Conservation (phyloP, 2,888 invertebrate genomes). For the Aproaerema taeniolella region DNA sequence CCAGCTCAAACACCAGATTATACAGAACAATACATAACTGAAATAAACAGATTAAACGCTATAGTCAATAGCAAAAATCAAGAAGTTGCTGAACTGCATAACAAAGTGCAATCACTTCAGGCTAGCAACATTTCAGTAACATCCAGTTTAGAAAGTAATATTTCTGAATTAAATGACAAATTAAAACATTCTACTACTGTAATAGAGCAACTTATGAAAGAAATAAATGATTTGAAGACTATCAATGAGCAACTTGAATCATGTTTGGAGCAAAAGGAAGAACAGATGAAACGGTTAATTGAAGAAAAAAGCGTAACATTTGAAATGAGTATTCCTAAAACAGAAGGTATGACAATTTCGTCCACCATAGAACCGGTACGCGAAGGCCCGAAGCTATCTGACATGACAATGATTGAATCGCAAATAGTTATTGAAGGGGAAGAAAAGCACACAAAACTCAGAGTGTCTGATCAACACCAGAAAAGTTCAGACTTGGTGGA, state of each 20-base stretch:
- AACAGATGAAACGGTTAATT: slow-evolving; percentile 50
- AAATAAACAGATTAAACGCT: slow-evolving; percentile 76
- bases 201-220: slow-evolving; percentile 32
- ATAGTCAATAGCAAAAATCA: slow-evolving; percentile 66
- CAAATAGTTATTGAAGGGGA: slow-evolving; percentile 53
- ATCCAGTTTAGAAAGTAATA: slow-evolving; percentile 41
- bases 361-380: slow-evolving; percentile 61
- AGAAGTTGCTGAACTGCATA: slow-evolving; percentile 54
- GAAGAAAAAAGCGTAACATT: slow-evolving; percentile 57
- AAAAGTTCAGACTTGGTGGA: slow-evolving; percentile 25
- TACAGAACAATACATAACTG: slow-evolving; percentile 68
- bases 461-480: slow-evolving; percentile 35
- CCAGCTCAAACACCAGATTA: slow-evolving; percentile 46
- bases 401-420: slow-evolving; percentile 53
- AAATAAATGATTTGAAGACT: slow-evolving; percentile 35
- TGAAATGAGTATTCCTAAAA: slow-evolving; percentile 71
- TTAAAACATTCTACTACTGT: slow-evolving; percentile 30
- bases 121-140: slow-evolving; percentile 32
- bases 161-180: slow-evolving; percentile 50
- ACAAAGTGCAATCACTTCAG: slow-evolving; percentile 42
- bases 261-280: slow-evolving; percentile 44
- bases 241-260: slow-evolving; percentile 41
- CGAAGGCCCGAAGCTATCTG: slow-evolving; percentile 34
- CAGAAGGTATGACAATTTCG: slow-evolving; percentile 69
- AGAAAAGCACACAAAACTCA: slow-evolving; percentile 26